Percentiles rank a stretch among this genome's conserved stretches.
These are phyloP conservation scores for Calyptomena viridis DNA, from an alignment of 2,113 vertebrate species.

Conservation along the genomic window DNA sequence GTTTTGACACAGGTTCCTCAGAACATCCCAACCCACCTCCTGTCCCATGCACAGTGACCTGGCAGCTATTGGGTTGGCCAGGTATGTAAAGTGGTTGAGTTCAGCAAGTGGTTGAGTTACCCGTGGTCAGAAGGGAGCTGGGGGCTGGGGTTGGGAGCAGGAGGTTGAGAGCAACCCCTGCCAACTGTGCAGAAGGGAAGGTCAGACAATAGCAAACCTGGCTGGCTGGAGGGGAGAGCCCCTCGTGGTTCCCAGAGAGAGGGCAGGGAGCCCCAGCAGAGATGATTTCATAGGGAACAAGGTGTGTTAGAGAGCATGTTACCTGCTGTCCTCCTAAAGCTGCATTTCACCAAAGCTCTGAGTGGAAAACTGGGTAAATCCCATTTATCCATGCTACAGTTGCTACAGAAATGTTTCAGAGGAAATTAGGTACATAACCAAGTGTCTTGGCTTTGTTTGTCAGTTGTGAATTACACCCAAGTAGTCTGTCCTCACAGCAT, in stretches of 20 bases:
- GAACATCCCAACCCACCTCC: neutral
- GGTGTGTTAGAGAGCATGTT: neutral
- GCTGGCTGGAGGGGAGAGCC: neutral
- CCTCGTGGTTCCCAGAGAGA: too few species aligned
- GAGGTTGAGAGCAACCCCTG: neutral
- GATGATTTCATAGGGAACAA: neutral
- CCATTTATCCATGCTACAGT: rapidly evolving
- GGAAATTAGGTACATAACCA: neutral
- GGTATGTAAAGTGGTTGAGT: neutral
- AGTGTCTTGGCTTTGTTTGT: neutral
- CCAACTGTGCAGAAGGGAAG: rapidly evolving
- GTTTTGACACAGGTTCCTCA: neutral
- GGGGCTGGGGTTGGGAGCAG: neutral
- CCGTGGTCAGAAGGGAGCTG: neutral
- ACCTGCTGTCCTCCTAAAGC: neutral
- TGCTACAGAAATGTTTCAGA: neutral
- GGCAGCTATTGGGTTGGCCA: neutral
- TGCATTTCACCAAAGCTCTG: neutral
- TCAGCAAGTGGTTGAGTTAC: neutral
- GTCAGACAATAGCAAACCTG: neutral
- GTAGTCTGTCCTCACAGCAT: neutral
- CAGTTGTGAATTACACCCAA: neutral
- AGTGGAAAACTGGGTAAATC: neutral
- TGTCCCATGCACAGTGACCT: neutral
- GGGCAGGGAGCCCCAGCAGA: neutral